These are phyloP conservation scores for Apodemia arnacis DNA, from an alignment of 2,888 invertebrate genomes.

Conservation along the genomic window DNA sequence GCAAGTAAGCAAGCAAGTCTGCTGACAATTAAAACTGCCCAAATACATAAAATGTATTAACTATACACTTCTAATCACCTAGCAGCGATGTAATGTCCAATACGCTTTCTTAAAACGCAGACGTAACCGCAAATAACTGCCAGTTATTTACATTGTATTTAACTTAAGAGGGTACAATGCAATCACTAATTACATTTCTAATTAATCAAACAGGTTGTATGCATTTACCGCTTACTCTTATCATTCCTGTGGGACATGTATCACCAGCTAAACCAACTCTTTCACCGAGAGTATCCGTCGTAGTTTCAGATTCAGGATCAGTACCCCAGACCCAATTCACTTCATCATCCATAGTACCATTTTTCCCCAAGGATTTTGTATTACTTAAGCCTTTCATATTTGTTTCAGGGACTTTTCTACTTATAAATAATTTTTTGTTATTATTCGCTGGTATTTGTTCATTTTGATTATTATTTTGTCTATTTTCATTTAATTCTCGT, in stretches of 20 bases:
- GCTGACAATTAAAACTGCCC: too few species aligned
- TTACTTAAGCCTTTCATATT: not conserved
- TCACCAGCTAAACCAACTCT: constrained; percentile 31
- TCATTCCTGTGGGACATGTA: constrained; percentile 35
- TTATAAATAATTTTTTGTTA: constrained; percentile 4
- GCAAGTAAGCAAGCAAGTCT: too few species aligned
- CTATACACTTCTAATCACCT: too few species aligned
- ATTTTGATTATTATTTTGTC: not conserved
- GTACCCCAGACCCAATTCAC: constrained; percentile 55
- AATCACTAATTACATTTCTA: not conserved
- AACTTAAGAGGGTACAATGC: not conserved
- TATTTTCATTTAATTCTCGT: not conserved
- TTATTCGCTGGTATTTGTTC: not conserved
- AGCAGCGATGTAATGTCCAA: too few species aligned
- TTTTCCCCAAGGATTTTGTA: not conserved
- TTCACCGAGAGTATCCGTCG: constrained; percentile 16
- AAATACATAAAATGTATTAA: too few species aligned
- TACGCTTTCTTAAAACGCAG: too few species aligned
- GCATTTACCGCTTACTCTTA: constrained; percentile 27
- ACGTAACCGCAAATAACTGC: too few species aligned
- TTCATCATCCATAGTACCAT: constrained; percentile 35
- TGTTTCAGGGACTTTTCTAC: not conserved
- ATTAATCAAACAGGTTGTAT: constrained; percentile 1
- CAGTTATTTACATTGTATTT: not conserved
- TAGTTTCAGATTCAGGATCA: constrained; percentile 17